Conservation (phyloP, 2,888 invertebrate genomes). For the Agrotis puta region DNA sequence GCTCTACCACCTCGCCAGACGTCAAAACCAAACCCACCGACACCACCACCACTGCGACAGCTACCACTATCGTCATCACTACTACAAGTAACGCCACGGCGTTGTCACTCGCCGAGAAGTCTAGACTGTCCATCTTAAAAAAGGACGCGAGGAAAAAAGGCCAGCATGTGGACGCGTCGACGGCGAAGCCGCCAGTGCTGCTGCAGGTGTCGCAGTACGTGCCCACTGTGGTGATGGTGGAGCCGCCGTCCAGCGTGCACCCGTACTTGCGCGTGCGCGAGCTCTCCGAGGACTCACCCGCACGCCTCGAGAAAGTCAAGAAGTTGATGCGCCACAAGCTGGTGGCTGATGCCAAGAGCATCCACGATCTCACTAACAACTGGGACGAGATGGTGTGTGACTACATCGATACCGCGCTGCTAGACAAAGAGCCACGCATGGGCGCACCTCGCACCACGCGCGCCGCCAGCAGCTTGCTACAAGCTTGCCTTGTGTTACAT, state of each 20-base stretch:
- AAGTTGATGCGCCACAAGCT: conserved; percentile 82
- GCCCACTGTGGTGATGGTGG: conserved; percentile 82
- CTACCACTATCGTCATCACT: conserved; percentile 28
- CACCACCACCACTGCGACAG: not conserved
- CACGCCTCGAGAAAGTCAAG: conserved; percentile 76
- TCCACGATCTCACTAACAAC: conserved; percentile 83
- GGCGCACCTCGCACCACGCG: not conserved
- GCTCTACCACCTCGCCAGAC: conserved; percentile 12
- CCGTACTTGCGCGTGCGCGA: conserved; percentile 72
- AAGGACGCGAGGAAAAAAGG: conserved; percentile 81
- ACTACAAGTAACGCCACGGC: conserved; percentile 44
- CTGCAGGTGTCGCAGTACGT: conserved; percentile 78
- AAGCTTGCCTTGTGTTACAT: conserved; percentile 8
- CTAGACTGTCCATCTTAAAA: conserved; percentile 82
- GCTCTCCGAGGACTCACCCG: conserved; percentile 75
- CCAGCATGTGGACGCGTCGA: conserved; percentile 57
- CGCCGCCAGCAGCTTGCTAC: not conserved
- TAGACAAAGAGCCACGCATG: conserved; percentile 36
- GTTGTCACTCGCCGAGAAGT: conserved; percentile 82
- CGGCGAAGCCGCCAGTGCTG: conserved; percentile 83
- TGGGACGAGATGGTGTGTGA: conserved; percentile 86
- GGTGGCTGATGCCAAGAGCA: conserved; percentile 76
- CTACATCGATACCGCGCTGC: conserved; percentile 79
- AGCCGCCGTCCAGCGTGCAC: conserved; percentile 70
- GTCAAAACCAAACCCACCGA: conserved; percentile 29